phyloP scores from a whole-genome alignment of 2,797 vertebrate species.

The Labeo calbasu region DNA sequence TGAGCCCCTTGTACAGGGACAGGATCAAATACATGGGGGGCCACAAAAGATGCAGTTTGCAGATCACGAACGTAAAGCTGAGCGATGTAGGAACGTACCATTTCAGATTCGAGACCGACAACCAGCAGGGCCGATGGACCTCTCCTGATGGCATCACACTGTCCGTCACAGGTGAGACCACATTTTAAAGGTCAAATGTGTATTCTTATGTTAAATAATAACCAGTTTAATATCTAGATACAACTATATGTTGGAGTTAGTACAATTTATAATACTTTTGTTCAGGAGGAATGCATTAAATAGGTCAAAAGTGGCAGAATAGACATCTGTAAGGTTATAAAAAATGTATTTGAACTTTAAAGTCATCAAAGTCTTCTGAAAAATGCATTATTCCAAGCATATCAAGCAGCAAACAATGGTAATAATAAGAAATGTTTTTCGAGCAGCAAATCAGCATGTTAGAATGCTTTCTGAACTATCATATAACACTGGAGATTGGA shows the following conservation, averaged over 20 bases:
- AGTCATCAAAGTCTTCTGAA: not conserved
- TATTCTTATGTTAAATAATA: not conserved
- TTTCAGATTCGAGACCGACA: constrained; percentile 82
- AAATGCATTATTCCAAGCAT: not conserved
- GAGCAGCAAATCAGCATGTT: not conserved
- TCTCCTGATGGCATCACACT: constrained; percentile 77
- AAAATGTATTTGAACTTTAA: not conserved
- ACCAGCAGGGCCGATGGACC: constrained; percentile 78
- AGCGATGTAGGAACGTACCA: constrained; percentile 79
- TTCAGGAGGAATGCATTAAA: no score
- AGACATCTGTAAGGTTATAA: not conserved
- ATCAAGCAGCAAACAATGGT: not conserved
- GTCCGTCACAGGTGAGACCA: constrained; percentile 73
- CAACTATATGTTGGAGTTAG: not conserved
- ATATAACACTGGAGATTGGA: not conserved
- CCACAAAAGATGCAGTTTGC: constrained; percentile 79
- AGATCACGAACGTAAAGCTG: constrained; percentile 74
- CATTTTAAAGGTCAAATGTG: not conserved
- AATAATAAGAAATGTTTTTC: not conserved
- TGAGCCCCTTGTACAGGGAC: constrained; percentile 75
- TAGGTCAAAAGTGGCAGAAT: no score
- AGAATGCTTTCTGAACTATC: not conserved
- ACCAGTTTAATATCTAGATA: not conserved
- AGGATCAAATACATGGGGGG: constrained; percentile 77
- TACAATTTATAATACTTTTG: not conserved